Percentiles rank a stretch among this genome's conserved stretches.
Conservation (phyloP, 2,888 invertebrate species). For the Epistrophella euchroma region DNA sequence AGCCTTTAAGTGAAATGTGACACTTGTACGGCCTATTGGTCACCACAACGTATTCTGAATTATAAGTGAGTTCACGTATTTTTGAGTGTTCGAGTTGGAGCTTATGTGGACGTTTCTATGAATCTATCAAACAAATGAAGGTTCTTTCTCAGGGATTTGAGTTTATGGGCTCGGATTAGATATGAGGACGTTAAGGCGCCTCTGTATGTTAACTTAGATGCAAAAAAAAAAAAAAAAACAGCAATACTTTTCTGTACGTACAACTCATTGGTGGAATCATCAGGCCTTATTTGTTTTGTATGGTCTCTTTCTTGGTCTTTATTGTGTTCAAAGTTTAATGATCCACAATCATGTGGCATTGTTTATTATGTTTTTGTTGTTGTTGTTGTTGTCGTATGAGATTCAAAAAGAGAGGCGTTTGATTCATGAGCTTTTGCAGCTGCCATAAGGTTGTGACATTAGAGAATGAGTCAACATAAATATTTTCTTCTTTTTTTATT, state of each 20-base stretch:
- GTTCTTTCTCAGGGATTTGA: constrained; percentile 42
- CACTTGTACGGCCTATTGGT: constrained; percentile 70
- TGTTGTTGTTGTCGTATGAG: neutral
- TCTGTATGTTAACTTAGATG: constrained; percentile 53
- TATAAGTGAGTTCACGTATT: constrained; percentile 55
- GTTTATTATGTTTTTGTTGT: constrained; percentile 38
- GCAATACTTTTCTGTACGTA: neutral
- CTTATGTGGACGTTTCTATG: constrained; percentile 21
- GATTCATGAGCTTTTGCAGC: constrained; percentile 62
- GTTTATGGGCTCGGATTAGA: neutral
- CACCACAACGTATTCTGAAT: constrained; percentile 56
- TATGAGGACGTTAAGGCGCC: constrained; percentile 35
- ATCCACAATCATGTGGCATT: constrained; percentile 63
- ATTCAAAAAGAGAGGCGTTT: constrained; percentile 5
- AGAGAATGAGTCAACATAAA: constrained; percentile 28
- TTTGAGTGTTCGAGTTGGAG: constrained; percentile 18
- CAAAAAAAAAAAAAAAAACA: constrained; percentile 10
- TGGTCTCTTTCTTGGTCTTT: constrained; percentile 1
- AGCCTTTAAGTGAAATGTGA: constrained; percentile 70
- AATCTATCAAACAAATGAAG: constrained; percentile 36
- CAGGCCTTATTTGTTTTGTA: constrained; percentile 33
- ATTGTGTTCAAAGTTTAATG: constrained; percentile 56
- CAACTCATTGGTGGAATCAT: constrained; percentile 63
- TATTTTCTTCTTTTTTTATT: constrained; percentile 3
- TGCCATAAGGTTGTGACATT: constrained; percentile 36